Evolutionary conservation across 2,888 invertebrate genomes (phyloP), one percentile per base, ranked within the genome.

Genomic region (Vannuccia rotundouncinata): DNA sequence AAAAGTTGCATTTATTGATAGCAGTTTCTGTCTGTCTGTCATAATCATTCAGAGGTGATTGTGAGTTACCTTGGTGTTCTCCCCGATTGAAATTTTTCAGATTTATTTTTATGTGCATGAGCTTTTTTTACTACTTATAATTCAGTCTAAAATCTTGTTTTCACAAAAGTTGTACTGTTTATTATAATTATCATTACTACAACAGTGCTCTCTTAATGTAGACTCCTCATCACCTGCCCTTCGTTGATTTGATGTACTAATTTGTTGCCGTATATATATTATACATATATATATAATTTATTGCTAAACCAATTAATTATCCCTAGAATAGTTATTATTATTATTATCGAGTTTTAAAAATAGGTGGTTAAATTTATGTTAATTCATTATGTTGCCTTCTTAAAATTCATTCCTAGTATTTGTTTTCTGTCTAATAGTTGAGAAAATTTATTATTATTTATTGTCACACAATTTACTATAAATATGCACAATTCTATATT

Each of bases 61-160:
- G 66, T 66, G 66, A 66, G 66, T 66, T 66, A 66, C 66, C 66
- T 66, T 66, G 66, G 66, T 66, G 66, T 66, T 66, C 66, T 66
- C 66, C 66, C 66, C 66, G 66, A 66, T 66, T 66, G 66, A 66
- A 66, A 66, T 66, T 66, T 66, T 66, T 22, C 2, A 2, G 25
- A 2, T n/a, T 66, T 13, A 22, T n/a, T 66, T 66, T 66, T 66
- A 66, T 22, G 66, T 66, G 66, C 66, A 66, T 66, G 66, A 66
- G 66, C 66, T 66, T 66, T 66, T 66, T 66, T 66, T 66, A 66
- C 66, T 66, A 66, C 66, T 66, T 66, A 66, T 66, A 66, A 66
- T 66, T 66, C 66, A 66, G 66, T 66, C 66, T 66, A n/a, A 17
- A 66, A 66, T 66, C 66, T 66, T 66, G 66, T 66, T 66, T 66